phyloP scores from a whole-genome alignment of 2,888 invertebrate genomes.

The Scaptomyza parva region DNA sequence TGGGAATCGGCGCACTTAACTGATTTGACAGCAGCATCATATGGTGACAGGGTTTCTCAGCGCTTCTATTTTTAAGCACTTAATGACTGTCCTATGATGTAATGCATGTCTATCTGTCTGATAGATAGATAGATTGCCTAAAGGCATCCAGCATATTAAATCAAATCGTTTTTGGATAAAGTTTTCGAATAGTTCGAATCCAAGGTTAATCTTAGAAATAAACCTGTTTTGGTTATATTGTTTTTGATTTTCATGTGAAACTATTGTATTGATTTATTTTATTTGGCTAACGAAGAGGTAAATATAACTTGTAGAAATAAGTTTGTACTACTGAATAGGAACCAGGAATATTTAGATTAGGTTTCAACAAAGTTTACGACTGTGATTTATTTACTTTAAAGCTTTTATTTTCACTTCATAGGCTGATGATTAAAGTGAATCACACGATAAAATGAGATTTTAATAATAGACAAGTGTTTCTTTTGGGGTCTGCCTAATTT shows the following conservation, averaged over 20 bases:
- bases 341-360: too few relatives aligned
- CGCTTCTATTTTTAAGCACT: slow-evolving; percentile 66
- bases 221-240: slow-evolving; percentile 1
- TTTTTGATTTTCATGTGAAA: neutral
- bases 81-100: slow-evolving; percentile 38
- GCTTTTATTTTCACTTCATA: too few relatives aligned
- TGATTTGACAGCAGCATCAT: slow-evolving; percentile 66
- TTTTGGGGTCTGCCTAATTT: neutral
- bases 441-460: too few relatives aligned
- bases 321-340: too few relatives aligned
- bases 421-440: too few relatives aligned
- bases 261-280: neutral
- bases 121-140: neutral
- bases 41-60: slow-evolving; percentile 46
- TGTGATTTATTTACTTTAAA: too few relatives aligned
- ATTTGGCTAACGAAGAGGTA: neutral
- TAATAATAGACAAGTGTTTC: too few relatives aligned
- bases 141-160: neutral
- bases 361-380: too few relatives aligned
- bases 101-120: too few relatives aligned
- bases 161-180: slow-evolving; percentile 11
- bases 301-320: neutral
- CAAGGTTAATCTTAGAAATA: neutral
- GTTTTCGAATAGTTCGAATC: neutral
- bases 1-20: slow-evolving; percentile 68